These are phyloP conservation scores for Epinotia demarniana DNA, from an alignment of 2,888 invertebrate species.

Conservation along the genomic window DNA sequence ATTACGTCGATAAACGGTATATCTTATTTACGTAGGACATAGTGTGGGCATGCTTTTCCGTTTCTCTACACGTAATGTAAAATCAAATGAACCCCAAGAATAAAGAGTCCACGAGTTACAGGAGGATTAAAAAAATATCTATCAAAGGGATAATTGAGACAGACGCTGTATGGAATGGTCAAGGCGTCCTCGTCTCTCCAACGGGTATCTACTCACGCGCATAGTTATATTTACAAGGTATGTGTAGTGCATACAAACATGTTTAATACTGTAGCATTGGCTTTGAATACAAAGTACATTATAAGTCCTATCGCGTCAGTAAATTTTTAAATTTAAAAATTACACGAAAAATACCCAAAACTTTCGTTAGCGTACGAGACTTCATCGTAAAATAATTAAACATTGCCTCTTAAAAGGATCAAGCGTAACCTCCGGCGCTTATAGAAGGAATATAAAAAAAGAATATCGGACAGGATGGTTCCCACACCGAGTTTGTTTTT, in stretches of 20 bases:
- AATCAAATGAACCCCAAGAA: not conserved
- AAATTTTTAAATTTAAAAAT: too few species aligned
- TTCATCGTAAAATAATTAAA: conserved; percentile 61
- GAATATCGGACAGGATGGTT: conserved; percentile 66
- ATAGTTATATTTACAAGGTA: not conserved
- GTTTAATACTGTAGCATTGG: not conserved
- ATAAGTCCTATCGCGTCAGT: not conserved
- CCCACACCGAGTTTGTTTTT: conserved; percentile 69
- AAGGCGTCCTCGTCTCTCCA: not conserved
- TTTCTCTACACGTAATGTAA: not conserved
- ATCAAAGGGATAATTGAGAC: too few species aligned
- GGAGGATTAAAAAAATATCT: too few species aligned
- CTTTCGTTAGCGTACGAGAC: conserved; percentile 40
- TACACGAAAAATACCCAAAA: not conserved
- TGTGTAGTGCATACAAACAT: not conserved
- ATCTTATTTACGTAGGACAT: not conserved
- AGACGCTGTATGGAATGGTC: not conserved
- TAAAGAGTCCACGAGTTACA: too few species aligned
- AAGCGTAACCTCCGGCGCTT: conserved; percentile 60
- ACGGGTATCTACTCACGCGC: not conserved
- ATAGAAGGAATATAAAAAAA: conserved; percentile 55
- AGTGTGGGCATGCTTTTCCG: not conserved
- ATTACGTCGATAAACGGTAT: conserved; percentile 1
- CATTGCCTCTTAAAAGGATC: conserved; percentile 62
- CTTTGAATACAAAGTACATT: not conserved